These are phyloP conservation scores for Lepetodrilus schrolli DNA, from an alignment of 2,888 invertebrate genomes.

Conservation along the genomic window DNA sequence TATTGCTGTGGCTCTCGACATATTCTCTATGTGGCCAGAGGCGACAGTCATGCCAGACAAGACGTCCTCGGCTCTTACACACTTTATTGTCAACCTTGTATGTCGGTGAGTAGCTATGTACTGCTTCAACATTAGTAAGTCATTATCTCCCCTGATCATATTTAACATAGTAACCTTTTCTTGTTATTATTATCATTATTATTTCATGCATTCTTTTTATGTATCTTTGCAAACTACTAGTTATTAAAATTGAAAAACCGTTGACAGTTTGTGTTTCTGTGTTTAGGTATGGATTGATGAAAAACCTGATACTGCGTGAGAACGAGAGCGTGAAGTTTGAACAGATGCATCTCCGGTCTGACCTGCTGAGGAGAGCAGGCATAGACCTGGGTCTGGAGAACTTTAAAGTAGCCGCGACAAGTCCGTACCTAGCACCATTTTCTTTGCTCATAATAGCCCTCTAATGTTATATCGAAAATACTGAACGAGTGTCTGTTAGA, in stretches of 20 bases:
- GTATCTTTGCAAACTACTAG: too few species aligned
- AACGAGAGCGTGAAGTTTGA: conserved; percentile 34
- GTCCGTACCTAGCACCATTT: not conserved
- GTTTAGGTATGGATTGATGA: conserved; percentile 54
- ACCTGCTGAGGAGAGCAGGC: conserved; percentile 29
- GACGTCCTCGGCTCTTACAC: conserved; percentile 44
- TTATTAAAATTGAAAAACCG: too few species aligned
- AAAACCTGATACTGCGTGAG: conserved; percentile 45
- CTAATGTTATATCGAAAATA: not conserved
- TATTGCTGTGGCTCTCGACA: conserved; percentile 50
- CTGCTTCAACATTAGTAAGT: too few species aligned
- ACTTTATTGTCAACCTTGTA: conserved; percentile 49
- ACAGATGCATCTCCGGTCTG: conserved; percentile 27
- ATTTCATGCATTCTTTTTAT: not conserved
- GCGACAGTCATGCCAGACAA: conserved; percentile 43
- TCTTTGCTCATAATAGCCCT: not conserved
- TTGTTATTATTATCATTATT: not conserved
- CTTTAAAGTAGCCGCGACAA: conserved; percentile 13
- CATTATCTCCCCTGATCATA: too few species aligned
- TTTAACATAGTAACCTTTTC: not conserved
- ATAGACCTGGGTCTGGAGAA: conserved; percentile 30
- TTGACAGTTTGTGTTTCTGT: not conserved
- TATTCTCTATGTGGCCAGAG: conserved; percentile 55
- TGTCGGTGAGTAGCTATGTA: conserved; percentile 44
- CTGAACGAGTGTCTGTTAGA: too few species aligned